These are phyloP conservation scores for Salmo trutta DNA, from an alignment of 2,797 vertebrate species.

Conservation along the genomic window DNA sequence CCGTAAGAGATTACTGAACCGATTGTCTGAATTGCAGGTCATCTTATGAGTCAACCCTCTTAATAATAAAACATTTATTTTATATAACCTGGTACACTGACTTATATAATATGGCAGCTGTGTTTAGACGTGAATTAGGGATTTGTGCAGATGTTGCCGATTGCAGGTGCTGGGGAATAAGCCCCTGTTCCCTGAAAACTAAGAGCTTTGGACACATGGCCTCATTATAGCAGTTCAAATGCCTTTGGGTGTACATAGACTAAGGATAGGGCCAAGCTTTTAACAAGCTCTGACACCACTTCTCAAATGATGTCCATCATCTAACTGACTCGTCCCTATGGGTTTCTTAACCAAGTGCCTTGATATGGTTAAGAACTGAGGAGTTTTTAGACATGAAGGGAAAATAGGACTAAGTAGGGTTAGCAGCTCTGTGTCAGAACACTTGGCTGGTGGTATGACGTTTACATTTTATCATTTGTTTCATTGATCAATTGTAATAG, in stretches of 20 bases:
- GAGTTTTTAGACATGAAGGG: background rate
- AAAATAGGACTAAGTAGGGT: background rate
- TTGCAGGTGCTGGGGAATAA: constrained; percentile 42
- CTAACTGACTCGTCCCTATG: background rate
- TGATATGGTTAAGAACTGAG: background rate
- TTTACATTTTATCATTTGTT: too few relatives aligned
- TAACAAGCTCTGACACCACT: constrained; percentile 4
- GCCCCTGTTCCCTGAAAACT: constrained; percentile 24
- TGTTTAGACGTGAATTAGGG: constrained; percentile 26
- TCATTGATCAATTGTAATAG: too few relatives aligned
- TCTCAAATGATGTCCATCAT: constrained; percentile 4
- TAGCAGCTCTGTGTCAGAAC: background rate
- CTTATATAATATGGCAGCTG: constrained; percentile 52
- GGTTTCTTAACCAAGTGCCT: background rate
- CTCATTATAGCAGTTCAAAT: background rate
- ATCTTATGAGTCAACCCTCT: constrained; percentile 51
- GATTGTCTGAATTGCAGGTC: constrained; percentile 50
- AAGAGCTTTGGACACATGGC: background rate
- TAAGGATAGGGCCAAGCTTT: background rate
- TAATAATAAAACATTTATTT: constrained; percentile 49
- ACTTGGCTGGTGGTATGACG: background rate
- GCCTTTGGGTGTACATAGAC: constrained; percentile 8
- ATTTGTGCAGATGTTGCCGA: constrained; percentile 51
- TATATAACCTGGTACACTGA: constrained; percentile 48
- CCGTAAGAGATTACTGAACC: constrained; percentile 42